These are phyloP conservation scores for Strigamia crassipes DNA, from an alignment of 2,888 invertebrate species.

Conservation along the genomic window DNA sequence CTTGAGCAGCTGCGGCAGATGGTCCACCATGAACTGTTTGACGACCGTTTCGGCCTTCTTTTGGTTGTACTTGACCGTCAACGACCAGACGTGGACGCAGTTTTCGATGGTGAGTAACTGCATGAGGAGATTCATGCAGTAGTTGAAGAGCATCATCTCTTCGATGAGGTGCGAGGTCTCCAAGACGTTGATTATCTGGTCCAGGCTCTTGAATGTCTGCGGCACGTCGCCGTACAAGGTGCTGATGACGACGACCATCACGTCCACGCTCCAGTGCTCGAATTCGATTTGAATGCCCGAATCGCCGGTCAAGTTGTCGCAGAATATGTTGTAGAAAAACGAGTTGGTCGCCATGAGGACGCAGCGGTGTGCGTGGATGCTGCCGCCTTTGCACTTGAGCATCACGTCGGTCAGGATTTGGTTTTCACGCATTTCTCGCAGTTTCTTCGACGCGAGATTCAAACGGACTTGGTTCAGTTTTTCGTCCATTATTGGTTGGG, in stretches of 20 bases:
- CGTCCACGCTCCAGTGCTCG: constrained; percentile 1
- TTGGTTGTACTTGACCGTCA: background rate
- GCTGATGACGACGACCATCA: background rate
- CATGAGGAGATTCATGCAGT: background rate
- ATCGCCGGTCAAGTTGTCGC: background rate
- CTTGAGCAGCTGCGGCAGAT: background rate
- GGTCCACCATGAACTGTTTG: background rate
- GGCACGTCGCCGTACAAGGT: background rate
- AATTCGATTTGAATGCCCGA: background rate
- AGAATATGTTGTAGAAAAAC: constrained; percentile 12
- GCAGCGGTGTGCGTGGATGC: background rate
- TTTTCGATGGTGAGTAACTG: background rate
- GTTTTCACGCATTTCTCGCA: constrained; percentile 7
- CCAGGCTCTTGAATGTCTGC: background rate
- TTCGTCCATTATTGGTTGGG: background rate
- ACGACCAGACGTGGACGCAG: background rate
- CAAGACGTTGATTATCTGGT: background rate
- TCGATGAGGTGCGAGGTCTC: background rate
- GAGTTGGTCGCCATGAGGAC: background rate
- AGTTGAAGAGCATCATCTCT: constrained; percentile 4
- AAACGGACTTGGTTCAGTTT: background rate
- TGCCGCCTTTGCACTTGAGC: background rate
- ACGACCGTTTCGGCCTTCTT: background rate
- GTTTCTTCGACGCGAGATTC: background rate
- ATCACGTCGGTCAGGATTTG: background rate